These are phyloP conservation scores for Temnopleurus reevesii DNA, from an alignment of 53 echinoderm and acorn worm genomes.

Conservation along the genomic window DNA sequence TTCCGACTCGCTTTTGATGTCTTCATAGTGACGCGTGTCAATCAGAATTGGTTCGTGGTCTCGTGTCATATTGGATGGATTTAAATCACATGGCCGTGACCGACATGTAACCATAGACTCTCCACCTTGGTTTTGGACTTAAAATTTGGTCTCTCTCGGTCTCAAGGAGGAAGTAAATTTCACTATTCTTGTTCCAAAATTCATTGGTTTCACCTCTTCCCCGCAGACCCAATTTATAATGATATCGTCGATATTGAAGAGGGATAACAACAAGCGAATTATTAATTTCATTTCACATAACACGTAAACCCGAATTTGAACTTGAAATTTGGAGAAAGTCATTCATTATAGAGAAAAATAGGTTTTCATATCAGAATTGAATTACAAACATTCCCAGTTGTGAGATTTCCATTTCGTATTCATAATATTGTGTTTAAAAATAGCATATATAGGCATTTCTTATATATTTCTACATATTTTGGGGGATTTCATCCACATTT, in stretches of 20 bases:
- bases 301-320: too few relatives aligned
- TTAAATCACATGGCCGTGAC: constrained; percentile 50
- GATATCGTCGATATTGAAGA: not conserved
- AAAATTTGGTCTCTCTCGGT: not conserved
- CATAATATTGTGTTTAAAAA: too few relatives aligned
- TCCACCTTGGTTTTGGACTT: constrained; percentile 30
- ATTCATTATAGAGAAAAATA: too few relatives aligned
- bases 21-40: constrained; percentile 70
- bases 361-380: too few relatives aligned
- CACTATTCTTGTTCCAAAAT: not conserved
- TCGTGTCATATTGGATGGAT: constrained; percentile 22
- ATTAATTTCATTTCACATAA: too few relatives aligned
- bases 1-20: constrained; percentile 68
- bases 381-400: too few relatives aligned
- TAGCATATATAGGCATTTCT: too few relatives aligned
- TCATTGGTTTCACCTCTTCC: not conserved
- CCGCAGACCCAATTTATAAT: not conserved
- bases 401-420: too few relatives aligned
- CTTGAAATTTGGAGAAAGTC: too few relatives aligned
- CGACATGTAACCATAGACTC: constrained; percentile 30
- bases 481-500: too few relatives aligned
- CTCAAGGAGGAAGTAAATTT: constrained; percentile 31
- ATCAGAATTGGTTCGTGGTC: constrained; percentile 66
- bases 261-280: too few relatives aligned
- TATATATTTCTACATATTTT: too few relatives aligned